Percentiles rank a stretch among this genome's conserved stretches.
Conservation (phyloP, 2,797 vertebrate species). For the Sebastolobus alascanus region DNA sequence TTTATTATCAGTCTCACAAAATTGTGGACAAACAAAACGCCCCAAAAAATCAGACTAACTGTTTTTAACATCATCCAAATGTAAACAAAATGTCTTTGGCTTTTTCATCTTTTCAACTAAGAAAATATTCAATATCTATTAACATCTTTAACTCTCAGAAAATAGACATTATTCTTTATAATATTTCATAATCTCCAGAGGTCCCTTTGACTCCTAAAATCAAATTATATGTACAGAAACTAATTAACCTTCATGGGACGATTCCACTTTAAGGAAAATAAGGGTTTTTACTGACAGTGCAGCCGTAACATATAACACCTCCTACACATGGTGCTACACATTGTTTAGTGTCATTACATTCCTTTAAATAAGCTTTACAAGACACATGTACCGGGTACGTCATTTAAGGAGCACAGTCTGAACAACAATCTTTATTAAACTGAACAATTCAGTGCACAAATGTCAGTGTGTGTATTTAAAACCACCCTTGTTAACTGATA, state of each 20-base stretch:
- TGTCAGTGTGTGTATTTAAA: not conserved
- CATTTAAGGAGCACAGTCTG: not conserved
- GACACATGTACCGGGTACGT: not conserved
- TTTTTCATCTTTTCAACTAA: slow-evolving; percentile 24
- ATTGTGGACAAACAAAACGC: slow-evolving; percentile 27
- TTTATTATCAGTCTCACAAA: slow-evolving; percentile 60
- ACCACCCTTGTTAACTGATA: not conserved
- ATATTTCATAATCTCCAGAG: not conserved
- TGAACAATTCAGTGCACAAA: slow-evolving; percentile 34
- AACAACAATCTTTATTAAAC: slow-evolving; percentile 2
- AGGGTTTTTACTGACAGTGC: slow-evolving; percentile 19
- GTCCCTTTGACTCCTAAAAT: slow-evolving; percentile 21
- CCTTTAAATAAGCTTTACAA: slow-evolving; percentile 7
- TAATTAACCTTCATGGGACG: slow-evolving; percentile 10
- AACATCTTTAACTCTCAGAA: slow-evolving; percentile 34
- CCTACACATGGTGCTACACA: not conserved
- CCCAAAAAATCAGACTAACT: slow-evolving; percentile 23
- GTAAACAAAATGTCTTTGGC: slow-evolving; percentile 68
- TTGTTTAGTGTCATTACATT: slow-evolving; percentile 24
- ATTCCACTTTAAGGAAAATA: not conserved
- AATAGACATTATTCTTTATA: slow-evolving; percentile 38
- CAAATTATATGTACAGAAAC: slow-evolving; percentile 9
- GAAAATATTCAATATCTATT: slow-evolving; percentile 53
- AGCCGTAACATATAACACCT: slow-evolving; percentile 7
- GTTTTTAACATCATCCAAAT: slow-evolving; percentile 27